Evolutionary conservation across 2,797 vertebrate species (phyloP).

Genomic region (Chelonia mydas): DNA sequence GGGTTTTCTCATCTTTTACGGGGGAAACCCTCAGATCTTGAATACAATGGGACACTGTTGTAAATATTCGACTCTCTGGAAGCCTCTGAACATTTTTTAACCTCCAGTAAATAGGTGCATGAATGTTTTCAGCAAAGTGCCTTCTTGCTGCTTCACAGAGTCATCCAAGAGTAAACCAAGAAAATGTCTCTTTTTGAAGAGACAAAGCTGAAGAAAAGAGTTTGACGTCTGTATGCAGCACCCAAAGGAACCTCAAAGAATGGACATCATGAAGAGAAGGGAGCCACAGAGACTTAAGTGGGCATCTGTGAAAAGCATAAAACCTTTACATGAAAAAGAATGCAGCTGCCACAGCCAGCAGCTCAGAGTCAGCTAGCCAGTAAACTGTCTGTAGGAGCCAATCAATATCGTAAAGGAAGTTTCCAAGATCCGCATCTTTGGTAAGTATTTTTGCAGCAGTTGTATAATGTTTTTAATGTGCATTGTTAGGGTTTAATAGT

Average conservation of each 20-base stretch:
- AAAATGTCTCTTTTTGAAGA: neutral
- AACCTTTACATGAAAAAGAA: neutral
- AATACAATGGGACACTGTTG: neutral
- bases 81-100: neutral
- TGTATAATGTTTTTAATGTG: neutral
- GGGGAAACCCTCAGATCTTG: neutral
- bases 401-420: neutral
- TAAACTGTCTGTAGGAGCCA: neutral
- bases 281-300: constrained; percentile 20
- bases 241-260: neutral
- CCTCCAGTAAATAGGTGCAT: neutral
- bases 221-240: neutral
- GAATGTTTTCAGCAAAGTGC: neutral
- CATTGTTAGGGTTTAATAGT: constrained; percentile 8
- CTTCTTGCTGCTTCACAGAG: neutral
- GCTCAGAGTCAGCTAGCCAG: accelerated
- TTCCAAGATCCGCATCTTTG: neutral
- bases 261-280: neutral
- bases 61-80: neutral
- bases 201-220: neutral
- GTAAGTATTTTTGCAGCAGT: constrained; percentile 54
- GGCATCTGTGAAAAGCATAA: neutral
- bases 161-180: neutral
- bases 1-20: neutral
- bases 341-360: neutral